Base-by-base conservation (phyloP, 2,113 vertebrate species). In the Loxodonta africana region DNA sequence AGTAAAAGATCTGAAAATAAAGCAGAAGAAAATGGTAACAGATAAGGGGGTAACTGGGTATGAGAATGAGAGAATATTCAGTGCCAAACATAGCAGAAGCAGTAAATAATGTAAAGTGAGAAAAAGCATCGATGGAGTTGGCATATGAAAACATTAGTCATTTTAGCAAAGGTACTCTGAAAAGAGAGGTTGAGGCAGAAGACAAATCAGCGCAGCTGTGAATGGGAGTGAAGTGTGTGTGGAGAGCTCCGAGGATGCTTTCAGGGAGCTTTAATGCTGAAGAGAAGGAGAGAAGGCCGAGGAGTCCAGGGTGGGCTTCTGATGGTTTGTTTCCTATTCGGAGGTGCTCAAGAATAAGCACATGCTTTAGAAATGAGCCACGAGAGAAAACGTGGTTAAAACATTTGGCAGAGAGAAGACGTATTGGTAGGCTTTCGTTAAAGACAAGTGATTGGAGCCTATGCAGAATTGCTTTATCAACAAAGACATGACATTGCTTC, bases 131-230 rank as follows among this genome's bases (percentile, higher is more conserved):
- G 53, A 23, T 80, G 62, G 44, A 26, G 51, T 23, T 37, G 2
- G 4, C 18, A 21, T 18, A 12, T 65, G 23, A 86, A 90, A 86
- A 37, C 53, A 8, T 53, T n/a, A 65, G 28, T 46, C 15, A 78
- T 89, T 76, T 91, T 60, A 84, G 30, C n/a, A 76, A 73, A 7
- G 53, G 37, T 41, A 62, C 74, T 97, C 85, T 82, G 23, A 53
- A 67, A 73, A 44, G 26, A 69, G 57, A 21, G 1, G 21, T 53
- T 11, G 86, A 89, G 37, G 85, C 5, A 23, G 51, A 77, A 41
- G 53, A 21, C 26, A 25, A 41, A 18, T 85, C 77, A 57, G 69
- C 65, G 82, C 10, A 48, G 7, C 41, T n/a, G 14, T 21, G 48
- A 71, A 30, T 3, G 8, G 2, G 18, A 67, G 28, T 11, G 3